These are phyloP conservation scores for Biston betularia DNA, from an alignment of 2,888 invertebrate species.

Conservation along the genomic window DNA sequence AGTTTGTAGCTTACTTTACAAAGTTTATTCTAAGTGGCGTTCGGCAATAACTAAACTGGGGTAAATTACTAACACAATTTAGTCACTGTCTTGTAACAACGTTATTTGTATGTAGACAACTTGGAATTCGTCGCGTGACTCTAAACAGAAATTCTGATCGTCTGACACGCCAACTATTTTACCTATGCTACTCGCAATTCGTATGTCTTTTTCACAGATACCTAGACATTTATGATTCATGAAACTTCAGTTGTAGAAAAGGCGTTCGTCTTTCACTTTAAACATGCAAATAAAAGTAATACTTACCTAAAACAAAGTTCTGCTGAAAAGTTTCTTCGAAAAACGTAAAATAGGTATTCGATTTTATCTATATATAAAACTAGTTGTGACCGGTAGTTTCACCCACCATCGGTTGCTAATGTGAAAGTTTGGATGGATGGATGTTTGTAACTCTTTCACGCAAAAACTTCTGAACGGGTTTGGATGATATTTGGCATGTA, in stretches of 20 bases:
- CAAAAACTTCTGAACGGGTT: too few relatives aligned
- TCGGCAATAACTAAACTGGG: slow-evolving; percentile 12
- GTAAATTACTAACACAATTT: slow-evolving; percentile 39
- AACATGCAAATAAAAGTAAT: background rate
- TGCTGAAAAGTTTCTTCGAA: too few relatives aligned
- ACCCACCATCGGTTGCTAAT: too few relatives aligned
- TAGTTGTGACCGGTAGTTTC: too few relatives aligned
- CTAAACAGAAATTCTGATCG: slow-evolving; percentile 68
- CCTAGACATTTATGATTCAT: slow-evolving; percentile 25
- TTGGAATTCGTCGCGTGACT: slow-evolving; percentile 74
- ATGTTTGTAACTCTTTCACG: too few relatives aligned
- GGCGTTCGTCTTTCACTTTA: background rate
- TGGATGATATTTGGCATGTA: too few relatives aligned
- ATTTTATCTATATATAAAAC: too few relatives aligned
- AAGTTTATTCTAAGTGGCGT: background rate
- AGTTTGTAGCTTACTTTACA: background rate
- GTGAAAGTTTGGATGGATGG: too few relatives aligned
- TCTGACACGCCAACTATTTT: slow-evolving; percentile 61
- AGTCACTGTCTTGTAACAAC: slow-evolving; percentile 56
- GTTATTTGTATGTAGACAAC: slow-evolving; percentile 68
- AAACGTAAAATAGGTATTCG: too few relatives aligned
- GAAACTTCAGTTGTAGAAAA: background rate
- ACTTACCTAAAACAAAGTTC: too few relatives aligned
- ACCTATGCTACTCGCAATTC: slow-evolving; percentile 38
- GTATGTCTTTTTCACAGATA: slow-evolving; percentile 38